A percentile compares a stretch with the other conserved stretches of the same genome.
Evolutionary conservation across 2,113 vertebrate species (phyloP).

Genomic region (Hyla sarda): DNA sequence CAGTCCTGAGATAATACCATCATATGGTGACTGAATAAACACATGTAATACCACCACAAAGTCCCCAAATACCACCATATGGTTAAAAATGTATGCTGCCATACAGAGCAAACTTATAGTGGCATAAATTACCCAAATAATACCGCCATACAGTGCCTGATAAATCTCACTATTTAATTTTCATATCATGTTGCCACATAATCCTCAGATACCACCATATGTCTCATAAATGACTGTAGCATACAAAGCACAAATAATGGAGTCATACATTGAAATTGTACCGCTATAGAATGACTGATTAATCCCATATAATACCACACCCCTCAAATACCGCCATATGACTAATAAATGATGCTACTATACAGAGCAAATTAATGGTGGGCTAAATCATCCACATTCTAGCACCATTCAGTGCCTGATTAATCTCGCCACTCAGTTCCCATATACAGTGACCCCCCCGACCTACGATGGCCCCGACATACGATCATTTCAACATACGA

Average conservation of each 20-base stretch:
- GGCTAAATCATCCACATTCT: too few species aligned
- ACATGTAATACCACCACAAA: background rate
- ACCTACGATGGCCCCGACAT: too few species aligned
- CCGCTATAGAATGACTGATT: background rate
- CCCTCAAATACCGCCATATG: background rate
- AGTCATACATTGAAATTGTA: background rate
- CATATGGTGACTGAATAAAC: background rate
- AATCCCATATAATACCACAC: background rate
- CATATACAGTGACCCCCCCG: too few species aligned
- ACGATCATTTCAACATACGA: too few species aligned
- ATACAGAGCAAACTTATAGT: background rate
- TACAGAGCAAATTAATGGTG: too few species aligned
- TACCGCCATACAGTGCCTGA: background rate
- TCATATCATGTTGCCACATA: background rate
- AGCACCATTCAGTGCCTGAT: too few species aligned
- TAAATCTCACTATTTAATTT: background rate
- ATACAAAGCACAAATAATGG: background rate
- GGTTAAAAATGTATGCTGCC: background rate
- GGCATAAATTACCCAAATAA: background rate
- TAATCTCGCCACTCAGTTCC: background rate
- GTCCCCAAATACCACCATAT: background rate
- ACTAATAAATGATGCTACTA: too few species aligned
- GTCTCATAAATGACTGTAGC: background rate
- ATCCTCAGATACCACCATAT: background rate
- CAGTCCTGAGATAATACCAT: background rate